Conservation (phyloP, 1,140 invertebrate species). For the Pogonus chalceus region DNA sequence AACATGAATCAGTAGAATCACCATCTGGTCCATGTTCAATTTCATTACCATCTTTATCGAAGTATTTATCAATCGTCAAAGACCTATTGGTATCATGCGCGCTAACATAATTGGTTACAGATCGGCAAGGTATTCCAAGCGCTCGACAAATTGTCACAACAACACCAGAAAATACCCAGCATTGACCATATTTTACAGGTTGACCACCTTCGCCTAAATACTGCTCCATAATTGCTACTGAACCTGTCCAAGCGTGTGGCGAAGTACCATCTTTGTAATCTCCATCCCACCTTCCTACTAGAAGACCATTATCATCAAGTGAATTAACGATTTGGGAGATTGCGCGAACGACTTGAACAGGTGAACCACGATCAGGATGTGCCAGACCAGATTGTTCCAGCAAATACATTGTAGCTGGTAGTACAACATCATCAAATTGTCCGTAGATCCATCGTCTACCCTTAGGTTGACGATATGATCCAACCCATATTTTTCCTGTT, state of each 20-base stretch:
- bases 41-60: slow-evolving; percentile 50
- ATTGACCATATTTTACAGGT: slow-evolving; percentile 71
- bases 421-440: slow-evolving; percentile 57
- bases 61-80: slow-evolving; percentile 61
- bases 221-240: slow-evolving; percentile 56
- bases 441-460: slow-evolving; percentile 67
- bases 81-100: slow-evolving; percentile 66
- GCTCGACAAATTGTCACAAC: slow-evolving; percentile 55
- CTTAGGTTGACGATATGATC: slow-evolving; percentile 50
- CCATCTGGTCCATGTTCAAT: slow-evolving; percentile 49
- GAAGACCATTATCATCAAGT: slow-evolving; percentile 54
- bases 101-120: slow-evolving; percentile 66
- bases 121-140: slow-evolving; percentile 56
- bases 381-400: slow-evolving; percentile 49
- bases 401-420: slow-evolving; percentile 53
- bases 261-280: slow-evolving; percentile 59
- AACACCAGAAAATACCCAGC: slow-evolving; percentile 70
- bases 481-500: slow-evolving; percentile 66
- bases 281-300: slow-evolving; percentile 62
- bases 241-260: slow-evolving; percentile 58
- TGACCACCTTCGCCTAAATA: slow-evolving; percentile 48
- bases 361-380: slow-evolving; percentile 54
- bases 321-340: slow-evolving; percentile 58
- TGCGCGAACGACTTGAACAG: slow-evolving; percentile 55
- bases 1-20: slow-evolving; percentile 48